Conservation (phyloP, 2,113 vertebrate genomes). For the Hippotragus niger region DNA sequence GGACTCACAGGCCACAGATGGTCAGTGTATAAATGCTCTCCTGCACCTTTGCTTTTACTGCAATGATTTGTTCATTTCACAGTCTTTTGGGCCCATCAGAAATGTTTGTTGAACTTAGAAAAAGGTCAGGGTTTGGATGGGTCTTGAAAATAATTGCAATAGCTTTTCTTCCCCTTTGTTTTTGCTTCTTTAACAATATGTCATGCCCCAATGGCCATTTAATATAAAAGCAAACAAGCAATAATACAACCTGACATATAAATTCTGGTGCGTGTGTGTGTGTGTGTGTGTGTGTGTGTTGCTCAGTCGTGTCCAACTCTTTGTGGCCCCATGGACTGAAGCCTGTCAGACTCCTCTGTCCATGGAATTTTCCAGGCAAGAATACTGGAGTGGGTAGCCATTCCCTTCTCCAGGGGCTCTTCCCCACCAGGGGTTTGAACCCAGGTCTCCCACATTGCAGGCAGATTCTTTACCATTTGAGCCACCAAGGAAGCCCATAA, state of each 20-base stretch:
- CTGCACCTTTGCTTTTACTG: neutral
- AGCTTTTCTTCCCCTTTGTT: neutral
- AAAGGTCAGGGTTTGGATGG: neutral
- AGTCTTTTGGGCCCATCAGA: neutral
- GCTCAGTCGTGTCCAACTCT: neutral
- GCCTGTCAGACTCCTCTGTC: neutral
- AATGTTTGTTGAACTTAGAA: conserved; percentile 25
- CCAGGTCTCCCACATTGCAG: neutral
- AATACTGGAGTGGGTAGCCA: neutral
- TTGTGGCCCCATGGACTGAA: neutral
- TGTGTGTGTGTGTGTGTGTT: neutral
- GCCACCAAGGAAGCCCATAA: neutral
- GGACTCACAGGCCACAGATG: neutral
- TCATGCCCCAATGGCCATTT: neutral
- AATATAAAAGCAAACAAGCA: neutral
- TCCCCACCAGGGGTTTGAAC: neutral
- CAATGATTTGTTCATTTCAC: neutral
- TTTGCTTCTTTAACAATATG: neutral
- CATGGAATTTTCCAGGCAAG: neutral
- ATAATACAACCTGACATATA: neutral
- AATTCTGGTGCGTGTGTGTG: neutral
- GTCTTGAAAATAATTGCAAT: neutral
- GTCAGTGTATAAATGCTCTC: neutral
- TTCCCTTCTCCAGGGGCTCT: neutral
- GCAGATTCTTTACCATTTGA: neutral